Conservation (phyloP, 1,140 invertebrate species). For the Zaprionus taronus region DNA sequence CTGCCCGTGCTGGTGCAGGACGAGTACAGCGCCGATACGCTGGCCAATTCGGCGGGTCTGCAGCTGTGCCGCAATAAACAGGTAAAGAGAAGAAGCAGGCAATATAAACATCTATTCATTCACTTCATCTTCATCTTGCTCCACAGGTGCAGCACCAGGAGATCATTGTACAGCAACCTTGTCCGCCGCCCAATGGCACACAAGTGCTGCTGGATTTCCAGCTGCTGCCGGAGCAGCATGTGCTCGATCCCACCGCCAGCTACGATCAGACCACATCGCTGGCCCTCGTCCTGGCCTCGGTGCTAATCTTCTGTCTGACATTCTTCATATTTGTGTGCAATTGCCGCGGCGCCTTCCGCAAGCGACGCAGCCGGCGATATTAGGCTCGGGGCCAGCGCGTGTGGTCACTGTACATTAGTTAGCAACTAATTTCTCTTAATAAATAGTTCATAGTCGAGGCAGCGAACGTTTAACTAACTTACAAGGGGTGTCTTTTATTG, state of each 20-base stretch:
- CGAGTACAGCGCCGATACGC: constrained; percentile 88
- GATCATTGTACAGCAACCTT: constrained; percentile 92
- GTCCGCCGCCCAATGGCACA: constrained; percentile 90
- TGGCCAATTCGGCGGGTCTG: constrained; percentile 86
- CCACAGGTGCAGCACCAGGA: constrained; percentile 90
- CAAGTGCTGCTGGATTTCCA: constrained; percentile 88
- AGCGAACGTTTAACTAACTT: constrained; percentile 73
- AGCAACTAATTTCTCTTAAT: constrained; percentile 68
- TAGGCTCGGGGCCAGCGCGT: constrained; percentile 34
- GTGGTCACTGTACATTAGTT: constrained; percentile 54
- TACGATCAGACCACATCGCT: constrained; percentile 86
- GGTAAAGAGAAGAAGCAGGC: constrained; percentile 66
- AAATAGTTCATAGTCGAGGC: constrained; percentile 66
- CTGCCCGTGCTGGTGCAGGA: constrained; percentile 88
- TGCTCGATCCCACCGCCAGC: constrained; percentile 80
- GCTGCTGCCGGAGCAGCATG: constrained; percentile 84
- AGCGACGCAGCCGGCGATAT: constrained; percentile 63
- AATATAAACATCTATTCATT: no score
- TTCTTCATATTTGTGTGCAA: constrained; percentile 87
- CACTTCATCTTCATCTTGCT: constrained; percentile 1
- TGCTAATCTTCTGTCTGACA: constrained; percentile 86
- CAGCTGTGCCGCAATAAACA: constrained; percentile 89
- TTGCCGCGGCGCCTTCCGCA: constrained; percentile 85
- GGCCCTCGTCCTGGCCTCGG: constrained; percentile 86
- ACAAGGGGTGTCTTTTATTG: constrained; percentile 49